Percentiles rank a stretch among this genome's conserved stretches.
Evolutionary conservation across 1,140 invertebrate species (phyloP).

Genomic region (Meloidogyne floridensis): DNA sequence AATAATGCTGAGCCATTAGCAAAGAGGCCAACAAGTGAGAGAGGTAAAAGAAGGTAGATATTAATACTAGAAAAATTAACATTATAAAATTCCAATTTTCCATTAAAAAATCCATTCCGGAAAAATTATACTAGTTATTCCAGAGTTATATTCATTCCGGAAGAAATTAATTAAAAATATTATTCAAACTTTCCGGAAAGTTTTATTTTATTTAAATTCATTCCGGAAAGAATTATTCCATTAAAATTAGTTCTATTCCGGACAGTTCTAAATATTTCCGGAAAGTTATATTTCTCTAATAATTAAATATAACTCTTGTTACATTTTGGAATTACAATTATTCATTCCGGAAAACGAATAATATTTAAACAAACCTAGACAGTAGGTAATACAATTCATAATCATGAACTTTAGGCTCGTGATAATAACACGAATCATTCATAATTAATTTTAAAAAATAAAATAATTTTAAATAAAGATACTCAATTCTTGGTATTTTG

Average conservation of each 20-base stretch:
- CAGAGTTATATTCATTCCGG: not conserved
- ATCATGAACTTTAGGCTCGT: conserved; percentile 64
- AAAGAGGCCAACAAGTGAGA: conserved; percentile 58
- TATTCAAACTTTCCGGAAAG: not conserved
- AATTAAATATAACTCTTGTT: too few relatives aligned
- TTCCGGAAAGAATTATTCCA: not conserved
- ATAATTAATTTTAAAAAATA: not conserved
- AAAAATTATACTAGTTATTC: not conserved
- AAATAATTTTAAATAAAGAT: not conserved
- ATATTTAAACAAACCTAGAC: not conserved
- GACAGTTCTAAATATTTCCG: too few relatives aligned
- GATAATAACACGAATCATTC: conserved; percentile 50
- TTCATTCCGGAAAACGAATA: not conserved
- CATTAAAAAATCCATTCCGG: not conserved
- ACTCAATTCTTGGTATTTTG: not conserved
- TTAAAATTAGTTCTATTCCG: too few relatives aligned
- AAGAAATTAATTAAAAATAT: not conserved
- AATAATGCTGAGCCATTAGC: conserved; percentile 61
- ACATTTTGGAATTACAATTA: not conserved
- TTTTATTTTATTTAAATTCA: not conserved
- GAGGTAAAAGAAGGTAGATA: conserved; percentile 56
- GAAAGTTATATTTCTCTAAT: too few relatives aligned
- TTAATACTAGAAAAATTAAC: conserved; percentile 42
- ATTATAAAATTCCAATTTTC: too few relatives aligned
- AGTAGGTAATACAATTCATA: conserved; percentile 61